Evolutionary conservation across 2,888 invertebrate genomes (phyloP).

Genomic region (Candidula unifasciata): DNA sequence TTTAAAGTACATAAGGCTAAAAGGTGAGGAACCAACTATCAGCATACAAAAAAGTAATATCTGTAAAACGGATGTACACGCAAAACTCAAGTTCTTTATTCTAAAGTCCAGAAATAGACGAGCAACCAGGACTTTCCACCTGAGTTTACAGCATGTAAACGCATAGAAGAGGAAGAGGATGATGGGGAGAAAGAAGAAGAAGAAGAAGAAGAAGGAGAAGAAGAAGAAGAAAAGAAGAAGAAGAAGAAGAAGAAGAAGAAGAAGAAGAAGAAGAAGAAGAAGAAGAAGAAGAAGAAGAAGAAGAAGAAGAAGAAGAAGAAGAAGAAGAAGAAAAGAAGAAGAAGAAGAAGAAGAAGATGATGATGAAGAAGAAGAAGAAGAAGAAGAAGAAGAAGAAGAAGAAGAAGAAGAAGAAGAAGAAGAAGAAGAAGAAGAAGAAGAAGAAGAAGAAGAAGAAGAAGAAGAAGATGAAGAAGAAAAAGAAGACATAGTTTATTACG

Average conservation of each 20-base stretch:
- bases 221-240: background rate
- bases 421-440: too few species aligned
- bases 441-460: too few species aligned
- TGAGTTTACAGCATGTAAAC: too few species aligned
- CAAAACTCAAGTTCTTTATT: too few species aligned
- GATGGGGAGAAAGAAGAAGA: background rate
- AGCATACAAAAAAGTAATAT: too few species aligned
- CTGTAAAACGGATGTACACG: too few species aligned
- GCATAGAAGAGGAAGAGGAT: background rate
- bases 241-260: background rate
- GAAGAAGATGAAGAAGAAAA: too few species aligned
- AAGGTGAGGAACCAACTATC: too few species aligned
- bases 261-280: background rate
- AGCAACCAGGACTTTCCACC: too few species aligned
- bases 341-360: background rate
- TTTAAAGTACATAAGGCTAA: too few species aligned
- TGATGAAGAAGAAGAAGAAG: background rate
- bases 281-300: background rate
- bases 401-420: background rate
- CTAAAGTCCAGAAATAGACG: too few species aligned
- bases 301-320: background rate
- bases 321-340: background rate
- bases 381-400: background rate
- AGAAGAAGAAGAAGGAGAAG: background rate
- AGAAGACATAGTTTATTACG: too few species aligned